These are phyloP conservation scores for Guaruba guarouba DNA, from an alignment of 2,113 vertebrate species.

Conservation along the genomic window DNA sequence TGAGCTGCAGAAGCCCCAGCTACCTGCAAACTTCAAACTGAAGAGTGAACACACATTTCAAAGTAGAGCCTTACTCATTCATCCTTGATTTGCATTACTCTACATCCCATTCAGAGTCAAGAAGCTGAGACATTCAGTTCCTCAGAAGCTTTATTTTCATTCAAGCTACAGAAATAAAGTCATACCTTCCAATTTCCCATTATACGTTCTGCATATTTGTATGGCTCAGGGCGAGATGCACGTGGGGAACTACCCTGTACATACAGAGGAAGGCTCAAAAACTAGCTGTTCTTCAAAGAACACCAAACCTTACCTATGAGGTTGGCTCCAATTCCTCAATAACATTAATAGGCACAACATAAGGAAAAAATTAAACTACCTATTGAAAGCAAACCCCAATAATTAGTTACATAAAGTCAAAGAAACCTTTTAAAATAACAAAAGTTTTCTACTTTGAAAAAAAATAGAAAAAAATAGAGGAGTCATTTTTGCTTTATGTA, in stretches of 20 bases:
- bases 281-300: slow-evolving; percentile 19
- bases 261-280: slow-evolving; percentile 16
- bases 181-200: slow-evolving; percentile 44
- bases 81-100: not conserved
- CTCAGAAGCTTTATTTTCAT: slow-evolving; percentile 68
- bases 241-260: slow-evolving; percentile 29
- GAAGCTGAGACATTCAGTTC: slow-evolving; percentile 50
- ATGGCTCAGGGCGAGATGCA: slow-evolving; percentile 26
- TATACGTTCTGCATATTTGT: not conserved
- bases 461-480: slow-evolving; percentile 52
- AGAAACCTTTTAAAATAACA: slow-evolving; percentile 42
- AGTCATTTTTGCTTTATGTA: slow-evolving; percentile 54
- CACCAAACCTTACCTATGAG: not conserved
- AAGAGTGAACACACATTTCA: not conserved
- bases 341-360: slow-evolving; percentile 44
- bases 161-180: slow-evolving; percentile 64
- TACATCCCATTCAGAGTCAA: slow-evolving; percentile 31
- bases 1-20: not conserved
- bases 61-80: not conserved
- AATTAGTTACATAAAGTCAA: slow-evolving; percentile 38
- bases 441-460: slow-evolving; percentile 11
- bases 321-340: slow-evolving; percentile 1
- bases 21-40: not conserved
- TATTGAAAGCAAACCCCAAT: slow-evolving; percentile 8
- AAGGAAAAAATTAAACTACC: slow-evolving; percentile 26